Conservation (phyloP, 2,888 invertebrate genomes). For the Dryococelus australis region DNA sequence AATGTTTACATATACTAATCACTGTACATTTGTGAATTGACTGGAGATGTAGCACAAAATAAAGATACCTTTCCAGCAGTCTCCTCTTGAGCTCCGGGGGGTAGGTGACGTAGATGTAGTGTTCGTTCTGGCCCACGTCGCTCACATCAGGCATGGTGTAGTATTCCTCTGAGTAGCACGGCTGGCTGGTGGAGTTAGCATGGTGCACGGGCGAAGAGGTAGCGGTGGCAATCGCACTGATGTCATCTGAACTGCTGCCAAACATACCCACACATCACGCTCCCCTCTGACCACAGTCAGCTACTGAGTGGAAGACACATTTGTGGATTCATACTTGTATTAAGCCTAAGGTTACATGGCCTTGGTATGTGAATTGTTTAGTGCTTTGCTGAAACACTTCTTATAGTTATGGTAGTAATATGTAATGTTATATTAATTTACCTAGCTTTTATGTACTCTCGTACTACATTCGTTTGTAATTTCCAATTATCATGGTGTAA, state of each 20-base stretch:
- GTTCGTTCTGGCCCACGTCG: constrained; percentile 57
- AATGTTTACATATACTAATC: too few species aligned
- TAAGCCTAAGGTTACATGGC: too few species aligned
- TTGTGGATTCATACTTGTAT: too few species aligned
- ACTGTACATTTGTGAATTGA: too few species aligned
- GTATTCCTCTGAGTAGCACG: constrained; percentile 60
- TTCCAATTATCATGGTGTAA: too few species aligned
- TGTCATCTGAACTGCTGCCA: constrained; percentile 70
- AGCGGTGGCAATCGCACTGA: constrained; percentile 71
- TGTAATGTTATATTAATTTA: too few species aligned
- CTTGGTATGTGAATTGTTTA: too few species aligned
- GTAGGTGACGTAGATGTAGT: constrained; percentile 88
- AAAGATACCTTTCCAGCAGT: constrained; percentile 76
- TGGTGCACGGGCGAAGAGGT: constrained; percentile 71
- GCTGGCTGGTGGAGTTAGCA: constrained; percentile 54
- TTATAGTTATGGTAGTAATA: too few species aligned
- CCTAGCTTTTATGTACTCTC: too few species aligned
- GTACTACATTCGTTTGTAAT: too few species aligned
- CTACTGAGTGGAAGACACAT: background rate
- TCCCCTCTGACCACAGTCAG: background rate
- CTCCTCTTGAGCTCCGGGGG: constrained; percentile 86
- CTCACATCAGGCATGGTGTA: constrained; percentile 61
- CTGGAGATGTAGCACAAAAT: too few species aligned
- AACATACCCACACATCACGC: background rate
- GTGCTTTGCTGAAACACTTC: too few species aligned